A percentile compares a stretch with the other conserved stretches of the same genome.
Evolutionary conservation across 2,888 invertebrate genomes (phyloP).

Genomic region (Pristionchus maxplancki): DNA sequence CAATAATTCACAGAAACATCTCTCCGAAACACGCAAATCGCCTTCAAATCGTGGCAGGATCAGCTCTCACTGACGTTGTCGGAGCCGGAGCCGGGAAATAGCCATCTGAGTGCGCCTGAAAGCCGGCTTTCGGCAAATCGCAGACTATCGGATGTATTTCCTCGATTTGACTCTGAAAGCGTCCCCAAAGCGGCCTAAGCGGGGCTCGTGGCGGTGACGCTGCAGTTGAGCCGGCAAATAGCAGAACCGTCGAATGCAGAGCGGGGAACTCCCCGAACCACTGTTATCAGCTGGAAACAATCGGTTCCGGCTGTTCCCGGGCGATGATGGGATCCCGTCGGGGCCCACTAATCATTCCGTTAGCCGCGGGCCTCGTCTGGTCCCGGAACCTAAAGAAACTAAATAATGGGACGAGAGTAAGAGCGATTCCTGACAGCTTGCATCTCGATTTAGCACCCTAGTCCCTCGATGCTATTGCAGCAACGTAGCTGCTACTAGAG

Average conservation of each 20-base stretch:
- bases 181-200: background rate
- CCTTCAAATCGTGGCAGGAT: background rate
- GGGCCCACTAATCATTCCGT: conserved; percentile 9
- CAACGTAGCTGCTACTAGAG: conserved; percentile 6
- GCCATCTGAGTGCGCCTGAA: background rate
- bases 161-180: background rate
- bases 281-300: background rate
- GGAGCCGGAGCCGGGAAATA: background rate
- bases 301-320: background rate
- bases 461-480: background rate
- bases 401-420: background rate
- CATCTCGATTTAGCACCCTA: background rate
- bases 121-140: background rate
- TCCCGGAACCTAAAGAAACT: background rate
- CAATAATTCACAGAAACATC: background rate
- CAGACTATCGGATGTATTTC: background rate
- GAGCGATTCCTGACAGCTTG: background rate
- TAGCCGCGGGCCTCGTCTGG: background rate
- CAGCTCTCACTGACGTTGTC: background rate
- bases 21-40: background rate
- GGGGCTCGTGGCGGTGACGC: background rate
- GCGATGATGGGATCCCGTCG: conserved; percentile 5
- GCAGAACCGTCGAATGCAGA: background rate
- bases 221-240: background rate
- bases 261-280: background rate